Conservation (phyloP, 2,113 vertebrate genomes). For the Glaucomys volans region DNA sequence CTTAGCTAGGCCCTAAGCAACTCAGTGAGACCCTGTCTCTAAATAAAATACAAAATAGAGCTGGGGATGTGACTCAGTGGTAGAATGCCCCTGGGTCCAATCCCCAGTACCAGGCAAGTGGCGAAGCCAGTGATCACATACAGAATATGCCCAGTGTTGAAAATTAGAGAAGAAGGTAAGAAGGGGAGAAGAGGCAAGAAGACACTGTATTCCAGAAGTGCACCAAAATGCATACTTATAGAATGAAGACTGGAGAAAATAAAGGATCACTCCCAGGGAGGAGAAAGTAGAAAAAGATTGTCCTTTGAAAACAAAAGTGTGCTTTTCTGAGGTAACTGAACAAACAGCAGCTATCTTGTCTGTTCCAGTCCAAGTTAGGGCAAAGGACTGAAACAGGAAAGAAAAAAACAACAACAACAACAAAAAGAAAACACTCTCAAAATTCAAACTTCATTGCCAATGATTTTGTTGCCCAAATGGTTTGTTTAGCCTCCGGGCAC, state of each 20-base stretch:
- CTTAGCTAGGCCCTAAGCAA: too few species aligned
- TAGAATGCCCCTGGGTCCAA: too few species aligned
- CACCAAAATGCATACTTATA: background rate
- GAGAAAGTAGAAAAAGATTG: background rate
- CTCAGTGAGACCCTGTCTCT: too few species aligned
- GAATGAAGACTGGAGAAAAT: background rate
- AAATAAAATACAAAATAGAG: too few species aligned
- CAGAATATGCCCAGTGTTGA: too few species aligned
- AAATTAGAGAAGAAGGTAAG: background rate
- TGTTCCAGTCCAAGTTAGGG: background rate
- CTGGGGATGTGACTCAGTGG: too few species aligned
- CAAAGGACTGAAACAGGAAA: background rate
- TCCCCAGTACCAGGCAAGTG: too few species aligned
- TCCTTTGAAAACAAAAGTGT: accelerated
- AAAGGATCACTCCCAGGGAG: background rate
- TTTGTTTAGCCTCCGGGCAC: background rate
- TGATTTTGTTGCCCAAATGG: background rate
- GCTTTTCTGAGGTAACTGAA: background rate
- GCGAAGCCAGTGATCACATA: too few species aligned
- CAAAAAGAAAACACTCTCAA: background rate
- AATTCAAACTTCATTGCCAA: background rate
- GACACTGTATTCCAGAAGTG: accelerated
- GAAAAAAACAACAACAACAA: too few species aligned
- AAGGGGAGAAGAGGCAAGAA: background rate
- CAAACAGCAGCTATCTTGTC: background rate